These are phyloP conservation scores for Emys orbicularis DNA, from an alignment of 2,797 vertebrate species.

Conservation along the genomic window DNA sequence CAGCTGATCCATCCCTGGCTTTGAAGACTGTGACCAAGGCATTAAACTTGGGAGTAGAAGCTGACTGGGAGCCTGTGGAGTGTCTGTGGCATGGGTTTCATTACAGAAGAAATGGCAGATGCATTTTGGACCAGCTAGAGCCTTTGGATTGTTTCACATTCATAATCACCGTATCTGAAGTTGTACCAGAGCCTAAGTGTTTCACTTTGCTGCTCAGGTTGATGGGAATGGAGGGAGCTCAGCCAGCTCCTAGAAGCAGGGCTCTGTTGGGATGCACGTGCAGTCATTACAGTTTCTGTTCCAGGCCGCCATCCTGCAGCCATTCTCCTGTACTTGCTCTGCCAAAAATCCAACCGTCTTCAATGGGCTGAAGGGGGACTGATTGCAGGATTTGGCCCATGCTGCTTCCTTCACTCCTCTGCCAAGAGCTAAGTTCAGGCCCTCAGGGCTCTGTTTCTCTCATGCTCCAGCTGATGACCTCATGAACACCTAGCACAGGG, in stretches of 20 bases:
- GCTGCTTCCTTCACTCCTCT: slow-evolving; percentile 40
- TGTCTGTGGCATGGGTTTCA: not conserved
- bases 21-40: not conserved
- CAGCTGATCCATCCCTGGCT: not conserved
- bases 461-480: slow-evolving; percentile 63
- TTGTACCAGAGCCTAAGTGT: not conserved
- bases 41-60: not conserved
- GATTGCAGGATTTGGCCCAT: not conserved
- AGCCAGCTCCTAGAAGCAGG: not conserved
- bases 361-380: not conserved
- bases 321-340: not conserved
- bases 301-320: not conserved
- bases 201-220: not conserved
- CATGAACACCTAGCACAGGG: slow-evolving; percentile 50
- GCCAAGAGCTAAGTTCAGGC: slow-evolving; percentile 61
- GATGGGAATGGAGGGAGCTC: not conserved
- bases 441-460: slow-evolving; percentile 31
- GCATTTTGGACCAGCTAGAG: not conserved
- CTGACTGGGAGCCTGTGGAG: not conserved
- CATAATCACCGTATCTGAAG: not conserved
- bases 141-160: not conserved
- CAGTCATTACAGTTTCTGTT: not conserved
- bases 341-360: slow-evolving; percentile 49
- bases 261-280: not conserved
- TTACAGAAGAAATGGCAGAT: not conserved